Percentiles rank a stretch among this genome's conserved stretches.
These are phyloP conservation scores for Puma concolor DNA, from an alignment of 2,113 vertebrate genomes.

Conservation along the genomic window DNA sequence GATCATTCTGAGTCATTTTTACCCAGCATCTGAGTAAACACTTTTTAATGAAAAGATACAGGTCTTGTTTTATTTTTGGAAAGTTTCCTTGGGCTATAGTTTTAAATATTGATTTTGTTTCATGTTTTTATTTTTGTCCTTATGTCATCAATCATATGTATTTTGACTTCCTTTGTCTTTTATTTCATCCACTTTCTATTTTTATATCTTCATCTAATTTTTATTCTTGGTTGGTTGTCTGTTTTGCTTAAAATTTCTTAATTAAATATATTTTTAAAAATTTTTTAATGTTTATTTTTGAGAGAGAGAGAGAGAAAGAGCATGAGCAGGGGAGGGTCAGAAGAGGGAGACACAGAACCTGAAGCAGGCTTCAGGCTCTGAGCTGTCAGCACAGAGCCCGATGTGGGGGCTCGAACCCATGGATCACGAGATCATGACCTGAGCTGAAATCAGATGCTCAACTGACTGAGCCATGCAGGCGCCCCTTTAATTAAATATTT, in stretches of 20 bases:
- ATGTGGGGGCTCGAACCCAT: too few relatives aligned
- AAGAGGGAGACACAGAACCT: too few relatives aligned
- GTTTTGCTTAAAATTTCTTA: not conserved
- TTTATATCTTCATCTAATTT: not conserved
- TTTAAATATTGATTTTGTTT: not conserved
- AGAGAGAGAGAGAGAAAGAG: too few relatives aligned
- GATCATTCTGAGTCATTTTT: not conserved
- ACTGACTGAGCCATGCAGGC: too few relatives aligned
- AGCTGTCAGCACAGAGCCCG: too few relatives aligned
- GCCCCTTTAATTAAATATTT: not conserved
- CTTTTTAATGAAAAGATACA: not conserved
- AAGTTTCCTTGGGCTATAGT: not conserved
- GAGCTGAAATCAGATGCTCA: too few relatives aligned
- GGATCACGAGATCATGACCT: too few relatives aligned
- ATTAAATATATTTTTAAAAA: not conserved
- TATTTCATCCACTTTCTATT: not conserved
- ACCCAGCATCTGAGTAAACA: not conserved
- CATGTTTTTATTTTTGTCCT: not conserved
- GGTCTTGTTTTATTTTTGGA: not conserved
- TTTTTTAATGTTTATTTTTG: too few relatives aligned
- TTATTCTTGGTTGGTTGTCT: not conserved
- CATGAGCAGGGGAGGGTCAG: too few relatives aligned
- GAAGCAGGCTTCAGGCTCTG: too few relatives aligned
- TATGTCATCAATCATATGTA: not conserved
- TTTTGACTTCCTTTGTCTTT: not conserved